A percentile compares a stretch with the other conserved stretches of the same genome.
phyloP scores from a whole-genome alignment of 2,797 vertebrate species.

The Cephalopachus bancanus region DNA sequence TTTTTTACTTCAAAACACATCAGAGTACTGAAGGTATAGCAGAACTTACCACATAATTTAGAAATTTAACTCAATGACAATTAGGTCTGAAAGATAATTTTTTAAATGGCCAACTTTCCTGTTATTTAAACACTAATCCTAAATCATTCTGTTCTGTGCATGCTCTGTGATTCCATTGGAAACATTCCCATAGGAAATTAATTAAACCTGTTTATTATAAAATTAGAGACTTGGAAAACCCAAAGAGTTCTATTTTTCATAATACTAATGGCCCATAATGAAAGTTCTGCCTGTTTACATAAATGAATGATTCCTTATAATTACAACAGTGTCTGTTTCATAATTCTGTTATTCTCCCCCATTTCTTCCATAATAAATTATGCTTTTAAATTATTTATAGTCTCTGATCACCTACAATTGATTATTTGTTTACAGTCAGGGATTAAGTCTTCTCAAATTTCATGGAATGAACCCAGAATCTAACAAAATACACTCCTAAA shows the following conservation, averaged over 20 bases:
- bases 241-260: not conserved
- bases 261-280: not conserved
- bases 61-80: not conserved
- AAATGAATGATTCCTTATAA: not conserved
- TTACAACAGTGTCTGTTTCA: not conserved
- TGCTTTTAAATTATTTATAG: not conserved
- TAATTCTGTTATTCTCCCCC: not conserved
- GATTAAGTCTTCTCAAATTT: too few species aligned
- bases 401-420: too few species aligned
- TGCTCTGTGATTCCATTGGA: accelerated
- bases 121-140: not conserved
- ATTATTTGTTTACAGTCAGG: not conserved
- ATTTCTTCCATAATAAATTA: not conserved
- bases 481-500: too few species aligned
- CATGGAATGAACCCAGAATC: too few species aligned
- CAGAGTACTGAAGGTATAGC: not conserved
- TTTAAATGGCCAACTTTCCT: not conserved
- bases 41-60: too few species aligned
- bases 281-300: not conserved
- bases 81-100: not conserved
- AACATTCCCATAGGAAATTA: not conserved
- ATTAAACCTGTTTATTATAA: not conserved
- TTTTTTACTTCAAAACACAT: too few species aligned
- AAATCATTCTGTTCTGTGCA: too few species aligned
- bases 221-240: not conserved